These are phyloP conservation scores for Sparidentex hasta DNA, from an alignment of 2,797 vertebrate species.

Conservation along the genomic window DNA sequence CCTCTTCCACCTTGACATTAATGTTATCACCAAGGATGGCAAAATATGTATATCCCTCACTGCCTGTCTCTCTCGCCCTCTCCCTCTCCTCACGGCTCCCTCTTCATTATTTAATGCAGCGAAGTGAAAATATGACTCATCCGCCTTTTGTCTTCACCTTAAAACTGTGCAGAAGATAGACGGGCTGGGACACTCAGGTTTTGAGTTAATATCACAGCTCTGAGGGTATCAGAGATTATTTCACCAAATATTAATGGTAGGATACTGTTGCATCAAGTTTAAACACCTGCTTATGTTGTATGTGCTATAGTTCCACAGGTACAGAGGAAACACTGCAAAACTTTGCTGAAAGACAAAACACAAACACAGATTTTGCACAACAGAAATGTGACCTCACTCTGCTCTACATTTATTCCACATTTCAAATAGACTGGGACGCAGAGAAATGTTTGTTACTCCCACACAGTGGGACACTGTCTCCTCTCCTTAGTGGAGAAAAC, in stretches of 20 bases:
- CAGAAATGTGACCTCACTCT: slow-evolving; percentile 3
- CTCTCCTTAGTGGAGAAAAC: slow-evolving; percentile 15
- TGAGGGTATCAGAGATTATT: slow-evolving; percentile 14
- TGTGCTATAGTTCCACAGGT: not conserved
- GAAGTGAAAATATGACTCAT: slow-evolving; percentile 72
- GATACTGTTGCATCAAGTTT: not conserved
- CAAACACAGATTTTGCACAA: not conserved
- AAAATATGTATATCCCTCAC: slow-evolving; percentile 69
- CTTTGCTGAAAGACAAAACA: not conserved
- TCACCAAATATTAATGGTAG: slow-evolving; percentile 4
- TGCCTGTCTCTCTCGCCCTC: slow-evolving; percentile 26
- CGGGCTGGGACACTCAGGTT: slow-evolving; percentile 10
- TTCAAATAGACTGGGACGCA: slow-evolving; percentile 1
- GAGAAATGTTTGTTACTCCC: slow-evolving; percentile 24
- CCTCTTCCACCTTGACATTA: slow-evolving; percentile 81
- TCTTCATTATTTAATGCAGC: slow-evolving; percentile 60
- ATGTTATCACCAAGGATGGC: slow-evolving; percentile 77
- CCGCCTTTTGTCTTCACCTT: slow-evolving; percentile 43
- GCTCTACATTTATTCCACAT: slow-evolving; percentile 38
- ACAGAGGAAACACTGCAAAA: not conserved
- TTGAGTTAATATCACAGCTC: slow-evolving; percentile 13
- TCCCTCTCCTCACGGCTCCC: slow-evolving; percentile 32
- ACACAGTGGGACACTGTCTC: slow-evolving; percentile 20
- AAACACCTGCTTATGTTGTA: not conserved
- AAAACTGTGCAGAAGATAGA: slow-evolving; percentile 41